Percentiles rank a stretch among this genome's conserved stretches.
Conservation (phyloP, 2,888 invertebrate species). For the Lepidochrysops patricia region DNA sequence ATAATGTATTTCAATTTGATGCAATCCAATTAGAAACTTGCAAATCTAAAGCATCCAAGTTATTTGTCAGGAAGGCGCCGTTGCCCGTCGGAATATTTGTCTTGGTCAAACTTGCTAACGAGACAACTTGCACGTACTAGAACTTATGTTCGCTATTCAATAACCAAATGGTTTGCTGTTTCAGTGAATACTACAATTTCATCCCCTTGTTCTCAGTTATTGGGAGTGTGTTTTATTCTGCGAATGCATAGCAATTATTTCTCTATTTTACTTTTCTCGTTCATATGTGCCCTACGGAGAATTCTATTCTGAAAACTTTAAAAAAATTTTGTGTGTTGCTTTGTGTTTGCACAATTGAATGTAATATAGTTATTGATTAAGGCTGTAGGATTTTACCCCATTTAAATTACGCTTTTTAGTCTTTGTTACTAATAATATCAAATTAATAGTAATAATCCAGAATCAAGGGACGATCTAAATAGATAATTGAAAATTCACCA, state of each 20-base stretch:
- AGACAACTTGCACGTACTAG: slow-evolving; percentile 27
- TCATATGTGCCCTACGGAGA: too few relatives aligned
- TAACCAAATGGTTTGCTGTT: slow-evolving; percentile 1
- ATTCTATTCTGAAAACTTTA: too few relatives aligned
- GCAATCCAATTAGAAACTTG: not conserved
- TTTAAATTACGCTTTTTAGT: too few relatives aligned
- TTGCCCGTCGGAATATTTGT: slow-evolving; percentile 9
- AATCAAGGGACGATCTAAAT: not conserved
- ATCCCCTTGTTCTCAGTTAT: not conserved
- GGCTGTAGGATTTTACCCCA: too few relatives aligned
- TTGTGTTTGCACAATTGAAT: too few relatives aligned
- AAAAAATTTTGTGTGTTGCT: too few relatives aligned
- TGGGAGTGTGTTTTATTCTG: not conserved
- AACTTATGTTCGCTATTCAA: not conserved
- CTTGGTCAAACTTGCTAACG: slow-evolving; percentile 26
- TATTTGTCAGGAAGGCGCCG: slow-evolving; percentile 3
- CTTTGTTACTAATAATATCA: too few relatives aligned
- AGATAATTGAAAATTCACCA: not conserved
- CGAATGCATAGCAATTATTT: not conserved
- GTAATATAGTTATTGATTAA: too few relatives aligned
- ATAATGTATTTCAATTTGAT: not conserved
- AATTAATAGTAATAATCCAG: too few relatives aligned
- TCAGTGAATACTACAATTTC: not conserved
- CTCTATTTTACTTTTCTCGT: not conserved
- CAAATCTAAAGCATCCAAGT: not conserved